Evolutionary conservation across 30 jellyfish, hydroid and myxozoan species (phyloP), one percentile per base, ranked within the genome.

Genomic region (Aurelia sp.): DNA sequence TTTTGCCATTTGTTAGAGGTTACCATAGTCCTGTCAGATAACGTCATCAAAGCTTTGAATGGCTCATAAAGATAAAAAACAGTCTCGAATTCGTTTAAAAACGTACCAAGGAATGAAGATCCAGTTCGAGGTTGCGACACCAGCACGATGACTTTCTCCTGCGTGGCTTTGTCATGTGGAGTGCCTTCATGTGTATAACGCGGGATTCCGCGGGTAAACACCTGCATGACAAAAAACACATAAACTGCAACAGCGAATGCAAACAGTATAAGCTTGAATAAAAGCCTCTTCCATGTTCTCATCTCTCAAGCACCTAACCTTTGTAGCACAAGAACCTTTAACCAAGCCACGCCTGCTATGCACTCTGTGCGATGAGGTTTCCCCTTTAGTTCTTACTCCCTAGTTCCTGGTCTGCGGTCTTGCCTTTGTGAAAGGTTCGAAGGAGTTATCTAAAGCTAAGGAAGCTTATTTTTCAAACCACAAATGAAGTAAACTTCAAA

Each of bases 91-190:
- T 65, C 62, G 61, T 81, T 81, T 71, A 89, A 21, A 78, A 89
- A 50, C 33, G 66, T 74, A 37, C 97, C 86, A n/a, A 89, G 79
- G 60, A 73, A 81, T 18, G 97, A 40, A 3, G 97, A 89, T 10
- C 97, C 97, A 41, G 97, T 78, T 4, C 93, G 93, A 37, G 97
- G 97, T 86, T 80, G 93, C 20, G 97, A 89, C 13, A 89, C 78
- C 16, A 89, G 84, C 16, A 89, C 81, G 22, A 89, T 27, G 23
- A 81, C 61, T 21, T 72, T 87, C 23, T 47, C 53, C 15, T 65
- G 81, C 17, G 90, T 62, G 20, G 68, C 33, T 59, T n/a, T 18
- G 33, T 3, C 69, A 0, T 18, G 33, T 18, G 23, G 33, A 18
- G 69, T 13, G 15, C 55, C 55, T 59, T 59, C 69, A 10, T 18